Evolutionary conservation across 23 tunicate species (phyloP), one percentile per base, ranked within the genome.

Genomic region (Ciona savignyi): DNA sequence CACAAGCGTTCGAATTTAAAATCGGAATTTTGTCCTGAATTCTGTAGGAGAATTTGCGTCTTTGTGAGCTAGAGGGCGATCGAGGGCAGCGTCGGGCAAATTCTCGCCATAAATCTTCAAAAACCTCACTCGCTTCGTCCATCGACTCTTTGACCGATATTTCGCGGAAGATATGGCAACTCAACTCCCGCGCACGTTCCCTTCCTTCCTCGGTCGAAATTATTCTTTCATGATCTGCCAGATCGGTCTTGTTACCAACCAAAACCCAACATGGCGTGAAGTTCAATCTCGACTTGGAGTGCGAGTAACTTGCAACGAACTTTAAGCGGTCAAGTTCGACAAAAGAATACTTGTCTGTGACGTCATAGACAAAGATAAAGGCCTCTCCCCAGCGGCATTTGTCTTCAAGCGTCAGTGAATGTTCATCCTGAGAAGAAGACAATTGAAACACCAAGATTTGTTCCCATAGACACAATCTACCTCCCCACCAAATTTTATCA

Each of bases 351-450:
- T 80, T 80, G 81, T 86, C 93, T 27, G 93, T 86, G 72, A 86
- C 81, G 81, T 86, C 93, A 68, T 86, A 86, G 25, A 86, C 85
- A 35, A 86, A 75, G 25, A 86, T 80, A 32, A 86, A 86, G 42
- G 80, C 74, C 30, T 86, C 93, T 20, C 85, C 93, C 93, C 93
- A 86, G 32, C 80, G 80, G 81, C 93, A 86, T 62, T 80, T 86
- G 73, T 86, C 93, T 62, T 86, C 93, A 29, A 85, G 64, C 84
- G 72, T 67, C 75, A 78, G 29, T 20, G 84, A 85, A 23, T 85
- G 62, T 34, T 85, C 84, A 20, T 85, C 91, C 91, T 85, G 23
- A 22, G 35, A 81, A 33, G 2, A 67, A n/a, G n/a, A n/a, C 56
- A 42, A 42, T 42, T 9, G 56, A 9, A 42, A 42, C 56, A 42